Conservation (phyloP, 2,888 invertebrate species). For the Leucoma salicis region DNA sequence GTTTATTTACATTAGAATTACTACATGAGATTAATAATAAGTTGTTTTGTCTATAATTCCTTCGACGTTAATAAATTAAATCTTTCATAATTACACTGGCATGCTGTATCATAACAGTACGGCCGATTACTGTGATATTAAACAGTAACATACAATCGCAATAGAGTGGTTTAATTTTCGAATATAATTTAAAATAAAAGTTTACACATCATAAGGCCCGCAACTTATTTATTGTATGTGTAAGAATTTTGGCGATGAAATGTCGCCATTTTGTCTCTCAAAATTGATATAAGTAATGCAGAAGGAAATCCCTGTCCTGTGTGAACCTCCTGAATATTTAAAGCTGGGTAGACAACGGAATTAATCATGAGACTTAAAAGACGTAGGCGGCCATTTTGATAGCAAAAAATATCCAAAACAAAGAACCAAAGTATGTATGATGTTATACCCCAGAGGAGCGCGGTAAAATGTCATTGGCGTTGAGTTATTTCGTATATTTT, state of each 20-base stretch:
- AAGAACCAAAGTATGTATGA: not conserved
- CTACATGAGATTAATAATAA: too few species aligned
- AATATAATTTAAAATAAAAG: too few species aligned
- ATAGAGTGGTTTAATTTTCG: too few species aligned
- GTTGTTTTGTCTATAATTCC: too few species aligned
- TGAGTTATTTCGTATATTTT: not conserved
- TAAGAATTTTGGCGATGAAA: not conserved
- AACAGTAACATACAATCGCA: too few species aligned
- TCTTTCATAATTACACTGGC: too few species aligned
- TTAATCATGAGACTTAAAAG: constrained; percentile 22
- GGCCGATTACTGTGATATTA: too few species aligned
- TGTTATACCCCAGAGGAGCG: not conserved
- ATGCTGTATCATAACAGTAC: too few species aligned
- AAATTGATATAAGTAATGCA: constrained; percentile 18
- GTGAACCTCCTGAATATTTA: constrained; percentile 31
- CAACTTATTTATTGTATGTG: too few species aligned
- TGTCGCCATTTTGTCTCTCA: constrained; percentile 3
- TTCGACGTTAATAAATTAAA: too few species aligned
- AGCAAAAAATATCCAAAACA: not conserved
- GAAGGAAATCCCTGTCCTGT: constrained; percentile 26
- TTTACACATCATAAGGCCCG: too few species aligned
- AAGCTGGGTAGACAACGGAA: constrained; percentile 4
- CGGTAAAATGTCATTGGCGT: constrained; percentile 4
- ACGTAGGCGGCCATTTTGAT: constrained; percentile 5
- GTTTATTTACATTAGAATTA: too few species aligned